Percentiles rank a stretch among this genome's conserved stretches.
Evolutionary conservation across 92 coral and sea anemone genomes (phyloP).

Genomic region (Epizoanthus illoricatus): DNA sequence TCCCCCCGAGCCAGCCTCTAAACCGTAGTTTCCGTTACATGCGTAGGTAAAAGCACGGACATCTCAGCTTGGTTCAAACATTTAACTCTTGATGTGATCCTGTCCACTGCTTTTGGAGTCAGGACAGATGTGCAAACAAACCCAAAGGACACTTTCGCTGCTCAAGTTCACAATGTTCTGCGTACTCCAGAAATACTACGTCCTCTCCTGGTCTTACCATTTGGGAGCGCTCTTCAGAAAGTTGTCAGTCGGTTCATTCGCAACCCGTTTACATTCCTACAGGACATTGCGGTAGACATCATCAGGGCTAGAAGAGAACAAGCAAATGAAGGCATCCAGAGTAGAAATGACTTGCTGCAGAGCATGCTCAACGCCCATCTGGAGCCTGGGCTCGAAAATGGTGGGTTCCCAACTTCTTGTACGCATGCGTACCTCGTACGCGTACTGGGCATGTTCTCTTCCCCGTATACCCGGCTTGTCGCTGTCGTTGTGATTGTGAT

Average conservation of each 20-base stretch:
- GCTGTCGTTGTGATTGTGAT: no score
- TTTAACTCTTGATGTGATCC: slow-evolving; percentile 24
- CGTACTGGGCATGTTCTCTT: no score
- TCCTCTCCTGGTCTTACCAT: slow-evolving; percentile 9
- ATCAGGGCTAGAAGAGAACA: slow-evolving; percentile 22
- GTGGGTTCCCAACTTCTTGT: not conserved
- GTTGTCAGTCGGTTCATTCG: slow-evolving; percentile 29
- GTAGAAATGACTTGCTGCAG: slow-evolving; percentile 29
- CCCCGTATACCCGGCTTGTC: no score
- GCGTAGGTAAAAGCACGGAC: slow-evolving; percentile 28
- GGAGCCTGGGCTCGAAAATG: slow-evolving; percentile 19
- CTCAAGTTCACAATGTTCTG: slow-evolving; percentile 7
- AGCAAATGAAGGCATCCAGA: not conserved
- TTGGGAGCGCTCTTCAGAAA: slow-evolving; percentile 26
- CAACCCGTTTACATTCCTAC: slow-evolving; percentile 25
- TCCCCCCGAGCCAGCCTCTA: no score
- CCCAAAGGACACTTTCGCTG: slow-evolving; percentile 12
- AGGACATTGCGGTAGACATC: slow-evolving; percentile 11
- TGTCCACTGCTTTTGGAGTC: slow-evolving; percentile 32
- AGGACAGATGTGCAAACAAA: slow-evolving; percentile 19
- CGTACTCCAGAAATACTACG: slow-evolving; percentile 32
- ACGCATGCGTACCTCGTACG: no score
- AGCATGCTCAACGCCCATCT: slow-evolving; percentile 22
- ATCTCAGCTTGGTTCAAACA: slow-evolving; percentile 28
- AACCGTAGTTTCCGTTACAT: no score